phyloP scores from a whole-genome alignment of 2,888 invertebrate species.

The Tetragonisca angustula region DNA sequence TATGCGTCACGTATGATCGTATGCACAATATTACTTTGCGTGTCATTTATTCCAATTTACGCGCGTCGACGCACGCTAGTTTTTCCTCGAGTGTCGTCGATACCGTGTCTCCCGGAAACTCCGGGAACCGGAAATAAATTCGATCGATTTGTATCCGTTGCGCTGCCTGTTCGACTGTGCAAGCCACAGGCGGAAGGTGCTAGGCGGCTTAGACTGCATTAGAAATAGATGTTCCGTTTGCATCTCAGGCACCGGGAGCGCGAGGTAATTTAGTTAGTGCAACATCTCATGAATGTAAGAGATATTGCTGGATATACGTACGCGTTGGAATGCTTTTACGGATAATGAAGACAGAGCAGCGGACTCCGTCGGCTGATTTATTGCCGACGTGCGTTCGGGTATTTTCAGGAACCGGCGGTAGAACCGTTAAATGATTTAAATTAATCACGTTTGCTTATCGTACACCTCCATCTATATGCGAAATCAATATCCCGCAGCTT shows the following conservation, averaged over 20 bases:
- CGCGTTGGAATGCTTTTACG: conserved; percentile 60
- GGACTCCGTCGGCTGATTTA: conserved; percentile 41
- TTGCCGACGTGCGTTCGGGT: not conserved
- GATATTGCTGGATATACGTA: conserved; percentile 49
- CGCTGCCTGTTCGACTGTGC: conserved; percentile 12
- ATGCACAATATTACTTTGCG: not conserved
- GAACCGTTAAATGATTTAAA: not conserved
- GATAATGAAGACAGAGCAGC: conserved; percentile 55
- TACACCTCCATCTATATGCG: not conserved
- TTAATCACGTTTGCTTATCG: not conserved
- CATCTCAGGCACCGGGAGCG: conserved; percentile 27
- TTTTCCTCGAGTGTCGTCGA: not conserved
- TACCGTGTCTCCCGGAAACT: not conserved
- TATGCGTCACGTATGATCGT: not conserved
- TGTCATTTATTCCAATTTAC: not conserved
- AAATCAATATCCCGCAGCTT: not conserved
- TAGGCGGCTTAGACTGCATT: conserved; percentile 47
- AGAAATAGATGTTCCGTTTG: conserved; percentile 60
- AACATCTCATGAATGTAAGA: conserved; percentile 58
- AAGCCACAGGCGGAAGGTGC: conserved; percentile 18
- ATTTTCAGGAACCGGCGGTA: not conserved
- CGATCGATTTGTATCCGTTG: conserved; percentile 36
- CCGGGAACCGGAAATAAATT: conserved; percentile 26
- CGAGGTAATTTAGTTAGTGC: conserved; percentile 62
- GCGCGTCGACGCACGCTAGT: rapidly evolving